Evolutionary conservation across 2,797 vertebrate species (phyloP).

Genomic region (Pangasius sanitwongsei): DNA sequence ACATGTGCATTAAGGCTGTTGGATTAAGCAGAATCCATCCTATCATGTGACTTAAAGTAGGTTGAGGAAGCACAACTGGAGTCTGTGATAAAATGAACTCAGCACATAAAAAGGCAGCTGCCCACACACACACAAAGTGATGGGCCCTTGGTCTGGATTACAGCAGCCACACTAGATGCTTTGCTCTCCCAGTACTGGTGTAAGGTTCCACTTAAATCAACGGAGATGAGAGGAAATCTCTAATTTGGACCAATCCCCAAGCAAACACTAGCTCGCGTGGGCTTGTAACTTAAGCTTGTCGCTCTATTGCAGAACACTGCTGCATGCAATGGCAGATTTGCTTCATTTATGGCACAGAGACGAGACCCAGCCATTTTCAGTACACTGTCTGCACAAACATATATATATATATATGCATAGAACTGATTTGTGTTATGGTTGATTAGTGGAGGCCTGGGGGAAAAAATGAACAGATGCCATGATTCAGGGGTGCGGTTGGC

Average conservation of each 20-base stretch:
- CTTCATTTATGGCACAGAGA: slow-evolving; percentile 55
- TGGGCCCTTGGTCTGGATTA: slow-evolving; percentile 55
- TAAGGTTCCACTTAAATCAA: slow-evolving; percentile 68
- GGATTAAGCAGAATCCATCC: slow-evolving; percentile 20
- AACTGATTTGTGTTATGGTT: slow-evolving; percentile 60
- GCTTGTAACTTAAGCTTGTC: slow-evolving; percentile 53
- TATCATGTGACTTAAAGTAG: slow-evolving; percentile 47
- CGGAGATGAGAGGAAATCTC: slow-evolving; percentile 62
- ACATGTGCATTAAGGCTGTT: slow-evolving; percentile 1
- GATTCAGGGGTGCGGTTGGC: slow-evolving; percentile 73
- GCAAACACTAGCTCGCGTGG: slow-evolving; percentile 52
- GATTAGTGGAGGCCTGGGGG: slow-evolving; percentile 61
- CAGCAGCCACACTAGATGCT: slow-evolving; percentile 62
- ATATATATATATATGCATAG: slow-evolving; percentile 26
- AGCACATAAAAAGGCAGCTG: slow-evolving; percentile 54
- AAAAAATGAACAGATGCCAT: slow-evolving; percentile 71
- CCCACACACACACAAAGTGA: slow-evolving; percentile 45
- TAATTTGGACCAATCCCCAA: slow-evolving; percentile 57
- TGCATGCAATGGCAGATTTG: slow-evolving; percentile 36
- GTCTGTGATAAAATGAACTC: slow-evolving; percentile 51
- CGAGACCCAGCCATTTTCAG: slow-evolving; percentile 31
- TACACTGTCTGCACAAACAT: slow-evolving; percentile 29
- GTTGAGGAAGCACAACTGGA: slow-evolving; percentile 34
- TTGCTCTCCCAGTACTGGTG: slow-evolving; percentile 51
- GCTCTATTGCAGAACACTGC: slow-evolving; percentile 46